Evolutionary conservation across 2,888 invertebrate genomes (phyloP).

Genomic region (Rotaria sp.): DNA sequence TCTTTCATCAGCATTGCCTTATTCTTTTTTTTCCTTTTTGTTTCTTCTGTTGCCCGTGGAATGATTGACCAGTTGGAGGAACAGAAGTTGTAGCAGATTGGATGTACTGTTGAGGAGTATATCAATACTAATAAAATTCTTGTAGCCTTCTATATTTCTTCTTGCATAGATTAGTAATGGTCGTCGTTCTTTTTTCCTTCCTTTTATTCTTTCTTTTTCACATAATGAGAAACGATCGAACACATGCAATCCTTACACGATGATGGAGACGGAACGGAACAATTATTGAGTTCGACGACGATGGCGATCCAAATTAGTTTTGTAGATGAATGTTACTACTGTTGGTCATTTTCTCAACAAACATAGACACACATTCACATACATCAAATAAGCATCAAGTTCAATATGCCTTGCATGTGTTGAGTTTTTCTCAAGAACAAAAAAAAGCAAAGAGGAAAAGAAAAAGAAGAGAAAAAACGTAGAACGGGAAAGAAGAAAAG

Average conservation of each 20-base stretch:
- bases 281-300: background rate
- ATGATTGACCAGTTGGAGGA: background rate
- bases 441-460: background rate
- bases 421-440: background rate
- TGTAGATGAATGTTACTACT: background rate
- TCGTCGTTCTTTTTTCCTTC: background rate
- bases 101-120: background rate
- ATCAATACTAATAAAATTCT: background rate
- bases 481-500: background rate
- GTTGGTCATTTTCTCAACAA: background rate
- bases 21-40: background rate
- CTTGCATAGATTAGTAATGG: background rate
- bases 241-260: background rate
- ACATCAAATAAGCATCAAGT: background rate
- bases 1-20: background rate
- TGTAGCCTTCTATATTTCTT: background rate
- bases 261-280: background rate
- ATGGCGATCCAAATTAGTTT: background rate
- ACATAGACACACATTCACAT: background rate
- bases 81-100: slow-evolving; percentile 4
- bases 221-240: background rate
- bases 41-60: background rate
- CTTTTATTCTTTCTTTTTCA: background rate
- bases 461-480: background rate
- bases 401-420: background rate